Evolutionary conservation across 1,140 invertebrate genomes (phyloP), one percentile per base, ranked within the genome.

Genomic region (Apis laboriosa): DNA sequence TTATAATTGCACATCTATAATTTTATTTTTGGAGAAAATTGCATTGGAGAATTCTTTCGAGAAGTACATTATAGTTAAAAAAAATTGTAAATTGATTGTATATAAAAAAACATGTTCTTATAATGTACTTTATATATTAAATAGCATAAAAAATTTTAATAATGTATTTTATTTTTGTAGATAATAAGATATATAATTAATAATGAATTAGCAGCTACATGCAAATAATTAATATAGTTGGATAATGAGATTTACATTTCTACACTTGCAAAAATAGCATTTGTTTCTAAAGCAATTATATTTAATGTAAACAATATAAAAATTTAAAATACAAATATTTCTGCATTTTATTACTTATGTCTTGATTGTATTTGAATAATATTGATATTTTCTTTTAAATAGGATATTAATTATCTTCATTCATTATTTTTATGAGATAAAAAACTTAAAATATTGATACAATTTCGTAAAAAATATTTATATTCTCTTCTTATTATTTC

Each of bases 231-330:
- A 43, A 7, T 43, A 43, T 0, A 43, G 61, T 0, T 43, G 60
- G 28, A 71, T 49, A 9, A 66, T 79, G 15, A 67, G 21, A 49
- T 71, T 28, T 51, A 56, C n/a, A 53, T 79, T 71, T 12, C 81
- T 79, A 49, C 77, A 88, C 15, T 82, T 67, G 61, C 82, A 88
- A 19, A 49, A 78, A 61, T 88, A 88, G 11, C 70, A 61, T n/a
- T 43, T 64, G 9, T 86, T 58, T 24, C 81, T 76, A 21, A 63
- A 78, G 34, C 64, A 56, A 15, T 58, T 76, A 28, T 28, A 28
- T 28, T 34, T 34, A 34, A 64, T 34, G 71, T 85, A 89, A 24
- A 84, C 66, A 4, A 89, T 51, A 60, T 77, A 87, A 34, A 34
- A 34, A 34, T 34, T 34, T 34, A 34, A 34, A 34, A 34, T 34